Conservation (phyloP, 30 jellyfish, hydroid and myxozoan species). For the Rhopilema esculentum region DNA sequence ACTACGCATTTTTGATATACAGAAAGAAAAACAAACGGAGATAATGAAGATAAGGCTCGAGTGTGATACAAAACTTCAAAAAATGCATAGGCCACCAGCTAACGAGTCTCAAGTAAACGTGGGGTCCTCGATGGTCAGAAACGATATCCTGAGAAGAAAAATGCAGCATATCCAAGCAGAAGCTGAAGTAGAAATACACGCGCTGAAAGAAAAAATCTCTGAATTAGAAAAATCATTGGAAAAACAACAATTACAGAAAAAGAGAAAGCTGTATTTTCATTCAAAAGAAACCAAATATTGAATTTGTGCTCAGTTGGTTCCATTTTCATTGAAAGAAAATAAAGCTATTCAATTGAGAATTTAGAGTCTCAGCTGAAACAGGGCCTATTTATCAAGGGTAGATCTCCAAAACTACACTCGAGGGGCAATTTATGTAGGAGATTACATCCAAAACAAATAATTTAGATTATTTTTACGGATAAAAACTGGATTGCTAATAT, state of each 20-base stretch:
- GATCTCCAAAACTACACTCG: too few species aligned
- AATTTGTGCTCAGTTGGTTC: too few species aligned
- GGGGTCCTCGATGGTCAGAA: slow-evolving; percentile 42
- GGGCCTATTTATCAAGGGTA: too few species aligned
- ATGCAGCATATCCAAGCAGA: slow-evolving; percentile 67
- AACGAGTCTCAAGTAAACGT: slow-evolving; percentile 6
- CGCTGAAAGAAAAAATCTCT: slow-evolving; percentile 35
- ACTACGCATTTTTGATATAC: neutral
- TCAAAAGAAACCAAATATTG: neutral
- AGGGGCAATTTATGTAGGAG: too few species aligned
- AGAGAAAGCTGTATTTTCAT: slow-evolving; percentile 62
- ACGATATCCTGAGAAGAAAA: slow-evolving; percentile 58
- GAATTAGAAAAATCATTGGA: slow-evolving; percentile 39
- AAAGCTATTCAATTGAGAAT: too few species aligned
- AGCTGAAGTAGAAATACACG: slow-evolving; percentile 43
- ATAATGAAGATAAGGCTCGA: slow-evolving; percentile 54
- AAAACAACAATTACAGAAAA: slow-evolving; percentile 45
- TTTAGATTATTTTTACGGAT: too few species aligned
- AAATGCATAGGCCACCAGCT: slow-evolving; percentile 28
- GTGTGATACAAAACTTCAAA: slow-evolving; percentile 47
- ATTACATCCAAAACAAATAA: too few species aligned
- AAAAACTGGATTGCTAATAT: too few species aligned
- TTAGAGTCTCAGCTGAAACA: too few species aligned
- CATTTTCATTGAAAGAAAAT: too few species aligned
- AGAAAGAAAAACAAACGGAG: slow-evolving; percentile 50